phyloP scores from a whole-genome alignment of 2,113 vertebrate genomes.

The Lontra canadensis region DNA sequence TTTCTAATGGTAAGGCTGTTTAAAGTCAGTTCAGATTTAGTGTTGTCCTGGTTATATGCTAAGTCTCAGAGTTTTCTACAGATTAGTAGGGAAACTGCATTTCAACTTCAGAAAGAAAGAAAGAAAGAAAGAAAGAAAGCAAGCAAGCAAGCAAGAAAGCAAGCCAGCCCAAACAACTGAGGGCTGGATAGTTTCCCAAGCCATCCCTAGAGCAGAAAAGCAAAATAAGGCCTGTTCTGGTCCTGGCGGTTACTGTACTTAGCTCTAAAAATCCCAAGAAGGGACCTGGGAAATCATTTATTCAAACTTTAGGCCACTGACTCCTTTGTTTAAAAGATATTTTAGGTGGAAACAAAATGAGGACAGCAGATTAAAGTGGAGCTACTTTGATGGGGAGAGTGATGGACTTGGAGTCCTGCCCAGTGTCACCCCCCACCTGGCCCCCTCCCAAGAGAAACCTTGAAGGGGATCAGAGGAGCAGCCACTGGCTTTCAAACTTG shows the following conservation, averaged over 20 bases:
- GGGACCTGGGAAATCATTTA: constrained; percentile 31
- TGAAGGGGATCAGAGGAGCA: constrained; percentile 50
- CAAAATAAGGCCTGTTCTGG: constrained; percentile 35
- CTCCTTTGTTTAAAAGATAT: constrained; percentile 63
- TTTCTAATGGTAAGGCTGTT: not conserved
- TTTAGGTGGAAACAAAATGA: constrained; percentile 51
- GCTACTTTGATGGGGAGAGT: constrained; percentile 27
- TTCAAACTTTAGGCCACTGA: constrained; percentile 41
- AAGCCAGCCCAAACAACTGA: not conserved
- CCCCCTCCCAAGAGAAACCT: constrained; percentile 26
- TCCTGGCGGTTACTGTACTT: not conserved
- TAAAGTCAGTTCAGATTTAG: constrained; percentile 19
- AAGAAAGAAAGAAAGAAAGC: no score
- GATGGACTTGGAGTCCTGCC: constrained; percentile 53
- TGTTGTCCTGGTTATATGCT: constrained; percentile 5
- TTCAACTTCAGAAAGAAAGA: not conserved
- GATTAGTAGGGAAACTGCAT: constrained; percentile 41
- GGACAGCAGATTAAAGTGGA: constrained; percentile 62
- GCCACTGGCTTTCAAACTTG: constrained; percentile 59
- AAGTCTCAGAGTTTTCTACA: constrained; percentile 11
- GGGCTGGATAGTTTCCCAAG: constrained; percentile 25
- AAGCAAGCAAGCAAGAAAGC: no score
- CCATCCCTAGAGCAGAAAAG: constrained; percentile 5
- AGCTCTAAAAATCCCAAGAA: constrained; percentile 37
- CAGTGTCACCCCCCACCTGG: not conserved